Evolutionary conservation across 1,140 invertebrate genomes (phyloP), one percentile per base, ranked within the genome.

Genomic region (Heliconius nattereri): DNA sequence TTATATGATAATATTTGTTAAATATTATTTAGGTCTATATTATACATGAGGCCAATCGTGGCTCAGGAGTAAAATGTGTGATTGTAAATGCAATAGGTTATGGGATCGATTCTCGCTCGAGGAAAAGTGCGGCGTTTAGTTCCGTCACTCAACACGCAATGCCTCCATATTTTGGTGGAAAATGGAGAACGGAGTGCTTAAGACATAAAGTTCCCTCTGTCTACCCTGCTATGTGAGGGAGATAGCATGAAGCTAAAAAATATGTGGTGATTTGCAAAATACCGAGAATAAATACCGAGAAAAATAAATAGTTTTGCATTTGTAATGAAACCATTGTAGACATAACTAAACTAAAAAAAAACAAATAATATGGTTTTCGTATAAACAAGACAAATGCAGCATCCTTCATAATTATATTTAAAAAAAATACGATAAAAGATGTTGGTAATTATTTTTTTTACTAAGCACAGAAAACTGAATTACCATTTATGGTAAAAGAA

Each of bases 231-330:
- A 1, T 40, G 29, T 32, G 29, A 32, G 29, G 29, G 3, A 32
- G 2, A 32, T 32, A 32, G 29, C 29, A 3, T 3, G 29, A 32
- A 32, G 6, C 32, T 32, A 32, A 32, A 6, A 32, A 32, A 32
- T 26, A 26, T n/a, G 0, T 60, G 8, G 3, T 57, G 3, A 60
- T 60, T 26, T 26, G 57, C 1, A 26, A 19, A 26, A 70, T 70
- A 76, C 60, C 3, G 40, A 70, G 57, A 76, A 76, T 66, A 20
- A 76, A 76, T 66, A 20, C 32, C 32, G 7, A 35, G 32, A 35
- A n/a, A n/a, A 76, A 76, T 66, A 66, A 75, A 66, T 66, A 11
- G 11, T 66, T 20, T 75, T 75, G 52, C 11, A 60, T 35, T 35
- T 19, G 7, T 23, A 75, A 75, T 75, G 49, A n/a, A 66, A 66